Conservation (phyloP, 2,113 vertebrate species). For the Paramisgurnus dabryanus region DNA sequence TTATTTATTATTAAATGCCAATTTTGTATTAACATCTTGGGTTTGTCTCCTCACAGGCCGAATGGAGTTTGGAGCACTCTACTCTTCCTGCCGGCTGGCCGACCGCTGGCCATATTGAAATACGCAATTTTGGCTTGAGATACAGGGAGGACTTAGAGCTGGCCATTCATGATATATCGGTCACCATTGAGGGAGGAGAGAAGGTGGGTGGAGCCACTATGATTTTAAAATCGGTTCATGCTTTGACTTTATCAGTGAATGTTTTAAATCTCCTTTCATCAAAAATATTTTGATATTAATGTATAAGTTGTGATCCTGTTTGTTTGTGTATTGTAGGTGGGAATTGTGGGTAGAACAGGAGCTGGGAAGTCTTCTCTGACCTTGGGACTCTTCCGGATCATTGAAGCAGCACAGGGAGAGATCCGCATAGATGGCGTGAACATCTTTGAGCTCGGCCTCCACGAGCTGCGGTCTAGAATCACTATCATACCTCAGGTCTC, state of each 20-base stretch:
- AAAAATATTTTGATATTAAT: neutral
- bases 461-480: slow-evolving; percentile 88
- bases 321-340: slow-evolving; percentile 75
- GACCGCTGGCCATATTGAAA: slow-evolving; percentile 80
- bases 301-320: neutral
- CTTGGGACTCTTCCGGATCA: slow-evolving; percentile 92
- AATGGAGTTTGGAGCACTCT: slow-evolving; percentile 77
- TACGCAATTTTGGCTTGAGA: slow-evolving; percentile 80
- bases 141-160: slow-evolving; percentile 88
- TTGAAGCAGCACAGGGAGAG: slow-evolving; percentile 84
- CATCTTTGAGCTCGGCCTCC: slow-evolving; percentile 88
- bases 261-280: neutral
- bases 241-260: neutral
- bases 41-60: slow-evolving; percentile 74
- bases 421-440: slow-evolving; percentile 88
- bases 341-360: slow-evolving; percentile 93
- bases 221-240: neutral
- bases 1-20: no score
- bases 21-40: neutral
- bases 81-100: slow-evolving; percentile 80
- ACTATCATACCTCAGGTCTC: slow-evolving; percentile 98
- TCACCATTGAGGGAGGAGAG: slow-evolving; percentile 84
- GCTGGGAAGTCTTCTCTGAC: slow-evolving; percentile 95
- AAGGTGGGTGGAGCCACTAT: slow-evolving; percentile 74
- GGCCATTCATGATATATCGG: slow-evolving; percentile 83